Conservation (phyloP, 2,888 invertebrate species). For the Volucella inanis region DNA sequence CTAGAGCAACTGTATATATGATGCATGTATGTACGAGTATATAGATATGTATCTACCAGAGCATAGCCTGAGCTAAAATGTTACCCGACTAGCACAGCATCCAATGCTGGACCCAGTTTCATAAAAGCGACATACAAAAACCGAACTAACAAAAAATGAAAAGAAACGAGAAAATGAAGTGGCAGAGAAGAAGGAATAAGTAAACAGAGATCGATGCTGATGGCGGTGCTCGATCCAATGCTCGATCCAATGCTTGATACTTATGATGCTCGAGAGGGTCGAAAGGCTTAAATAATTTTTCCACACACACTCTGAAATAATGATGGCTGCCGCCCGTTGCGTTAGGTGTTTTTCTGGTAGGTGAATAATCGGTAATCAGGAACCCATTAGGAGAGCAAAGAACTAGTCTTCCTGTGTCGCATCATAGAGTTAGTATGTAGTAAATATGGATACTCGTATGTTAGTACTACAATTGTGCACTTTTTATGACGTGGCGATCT, state of each 20-base stretch:
- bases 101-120: slow-evolving; percentile 69
- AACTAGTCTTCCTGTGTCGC: slow-evolving; percentile 68
- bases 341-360: slow-evolving; percentile 73
- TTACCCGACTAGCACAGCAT: slow-evolving; percentile 28
- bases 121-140: slow-evolving; percentile 53
- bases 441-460: neutral
- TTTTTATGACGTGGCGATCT: slow-evolving; percentile 52
- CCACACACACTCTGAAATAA: slow-evolving; percentile 58
- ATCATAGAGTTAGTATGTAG: neutral
- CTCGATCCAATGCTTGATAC: slow-evolving; percentile 25
- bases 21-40: slow-evolving; percentile 10
- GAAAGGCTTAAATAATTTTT: slow-evolving; percentile 67
- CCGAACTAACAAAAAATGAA: slow-evolving; percentile 31
- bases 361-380: slow-evolving; percentile 72
- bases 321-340: slow-evolving; percentile 72
- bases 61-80: slow-evolving; percentile 5
- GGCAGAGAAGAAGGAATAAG: slow-evolving; percentile 73
- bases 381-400: slow-evolving; percentile 66
- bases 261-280: slow-evolving; percentile 23
- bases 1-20: slow-evolving; percentile 44
- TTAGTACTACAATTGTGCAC: slow-evolving; percentile 16
- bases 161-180: slow-evolving; percentile 66
- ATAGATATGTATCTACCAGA: slow-evolving; percentile 35
- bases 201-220: slow-evolving; percentile 74
- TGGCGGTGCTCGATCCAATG: slow-evolving; percentile 53